These are phyloP conservation scores for Acropternis orthonyx DNA, from an alignment of 2,797 vertebrate species.

Conservation along the genomic window DNA sequence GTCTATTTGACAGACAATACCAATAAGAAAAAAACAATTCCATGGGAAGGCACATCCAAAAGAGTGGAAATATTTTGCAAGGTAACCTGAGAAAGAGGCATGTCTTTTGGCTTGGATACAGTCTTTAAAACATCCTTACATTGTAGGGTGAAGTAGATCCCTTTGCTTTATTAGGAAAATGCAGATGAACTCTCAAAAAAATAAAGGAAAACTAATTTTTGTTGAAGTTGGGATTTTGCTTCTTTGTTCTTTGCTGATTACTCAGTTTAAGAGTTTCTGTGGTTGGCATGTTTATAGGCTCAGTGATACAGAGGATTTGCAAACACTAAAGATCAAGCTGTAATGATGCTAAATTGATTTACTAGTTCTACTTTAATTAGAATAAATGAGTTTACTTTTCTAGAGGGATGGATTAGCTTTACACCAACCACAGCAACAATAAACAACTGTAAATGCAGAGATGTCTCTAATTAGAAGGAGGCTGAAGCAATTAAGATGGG, in stretches of 20 bases:
- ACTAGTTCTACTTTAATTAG: background rate
- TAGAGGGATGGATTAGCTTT: background rate
- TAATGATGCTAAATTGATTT: background rate
- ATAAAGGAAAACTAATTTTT: background rate
- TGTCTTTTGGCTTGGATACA: background rate
- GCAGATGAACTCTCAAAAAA: background rate
- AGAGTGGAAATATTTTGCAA: background rate
- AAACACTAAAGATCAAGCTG: background rate
- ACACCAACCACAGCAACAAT: background rate
- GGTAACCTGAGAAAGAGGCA: background rate
- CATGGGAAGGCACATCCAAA: background rate
- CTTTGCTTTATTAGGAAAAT: background rate
- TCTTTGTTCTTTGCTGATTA: background rate
- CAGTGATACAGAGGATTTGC: background rate
- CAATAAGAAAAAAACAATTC: background rate
- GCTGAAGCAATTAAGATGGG: background rate
- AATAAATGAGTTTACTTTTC: background rate
- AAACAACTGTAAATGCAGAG: background rate
- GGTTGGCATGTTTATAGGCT: background rate
- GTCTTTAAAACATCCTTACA: background rate
- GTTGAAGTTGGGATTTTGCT: background rate
- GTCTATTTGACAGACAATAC: background rate
- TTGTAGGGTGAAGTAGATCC: background rate
- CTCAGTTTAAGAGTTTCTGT: background rate
- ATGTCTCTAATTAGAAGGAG: background rate